Evolutionary conservation across 2,113 vertebrate genomes (phyloP).

Genomic region (Gasterosteus aculeatus): DNA sequence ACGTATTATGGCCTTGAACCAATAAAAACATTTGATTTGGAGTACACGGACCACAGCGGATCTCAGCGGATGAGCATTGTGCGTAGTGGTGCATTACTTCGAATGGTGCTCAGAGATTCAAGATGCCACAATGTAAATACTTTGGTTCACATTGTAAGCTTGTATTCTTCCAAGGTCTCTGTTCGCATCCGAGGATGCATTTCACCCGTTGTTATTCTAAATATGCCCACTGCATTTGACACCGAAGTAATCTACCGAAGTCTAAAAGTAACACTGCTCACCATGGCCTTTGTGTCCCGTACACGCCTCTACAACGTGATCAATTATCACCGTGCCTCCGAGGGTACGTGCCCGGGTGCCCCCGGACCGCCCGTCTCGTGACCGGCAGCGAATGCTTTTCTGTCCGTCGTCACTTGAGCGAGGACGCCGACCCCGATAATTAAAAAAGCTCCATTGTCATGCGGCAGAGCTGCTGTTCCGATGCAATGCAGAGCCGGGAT

Average conservation of each 20-base stretch:
- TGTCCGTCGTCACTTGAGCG: constrained; percentile 58
- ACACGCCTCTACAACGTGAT: constrained; percentile 52
- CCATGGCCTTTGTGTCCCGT: constrained; percentile 48
- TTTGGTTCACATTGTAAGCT: neutral
- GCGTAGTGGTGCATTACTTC: neutral
- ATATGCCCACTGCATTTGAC: neutral
- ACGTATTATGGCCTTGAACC: too few relatives aligned
- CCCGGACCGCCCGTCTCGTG: constrained; percentile 37
- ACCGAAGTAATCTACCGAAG: constrained; percentile 19
- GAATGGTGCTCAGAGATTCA: neutral
- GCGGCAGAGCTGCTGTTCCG: constrained; percentile 48
- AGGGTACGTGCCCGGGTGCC: constrained; percentile 58
- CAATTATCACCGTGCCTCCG: constrained; percentile 63
- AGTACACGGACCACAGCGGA: neutral
- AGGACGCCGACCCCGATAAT: constrained; percentile 72
- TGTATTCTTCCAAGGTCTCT: neutral
- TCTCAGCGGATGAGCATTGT: neutral
- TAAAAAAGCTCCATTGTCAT: constrained; percentile 76
- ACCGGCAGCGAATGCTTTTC: constrained; percentile 52
- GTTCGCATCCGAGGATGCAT: neutral
- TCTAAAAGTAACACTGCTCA: constrained; percentile 56
- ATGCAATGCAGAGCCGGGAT: constrained; percentile 58
- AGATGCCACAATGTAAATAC: neutral
- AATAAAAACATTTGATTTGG: too few relatives aligned
- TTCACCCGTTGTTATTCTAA: constrained; percentile 8